A percentile compares a stretch with the other conserved stretches of the same genome.
Evolutionary conservation across 2,797 vertebrate species (phyloP).

Genomic region (Syngnathus rostellatus): DNA sequence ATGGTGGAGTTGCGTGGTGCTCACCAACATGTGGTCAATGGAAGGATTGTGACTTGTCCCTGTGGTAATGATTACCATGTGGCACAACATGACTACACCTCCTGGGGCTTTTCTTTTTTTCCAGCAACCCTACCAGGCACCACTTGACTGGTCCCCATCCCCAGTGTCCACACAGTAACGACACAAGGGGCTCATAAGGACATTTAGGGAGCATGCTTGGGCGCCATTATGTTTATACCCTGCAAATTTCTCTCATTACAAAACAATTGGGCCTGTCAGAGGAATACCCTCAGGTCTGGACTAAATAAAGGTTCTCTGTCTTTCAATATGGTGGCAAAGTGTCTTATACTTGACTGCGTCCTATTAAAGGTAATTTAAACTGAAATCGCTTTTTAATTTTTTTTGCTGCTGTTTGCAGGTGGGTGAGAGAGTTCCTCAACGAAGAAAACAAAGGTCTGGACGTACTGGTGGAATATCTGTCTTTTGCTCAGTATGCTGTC

Average conservation of each 20-base stretch:
- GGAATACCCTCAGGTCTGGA: neutral
- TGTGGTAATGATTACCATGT: slow-evolving; percentile 60
- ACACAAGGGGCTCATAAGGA: slow-evolving; percentile 37
- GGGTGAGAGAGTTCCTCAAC: slow-evolving; percentile 98
- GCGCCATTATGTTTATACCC: slow-evolving; percentile 38
- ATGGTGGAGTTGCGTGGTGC: slow-evolving; percentile 43
- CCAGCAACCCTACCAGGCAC: slow-evolving; percentile 28
- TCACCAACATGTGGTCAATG: slow-evolving; percentile 60
- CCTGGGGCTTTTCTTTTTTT: slow-evolving; percentile 16
- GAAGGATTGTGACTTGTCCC: slow-evolving; percentile 53
- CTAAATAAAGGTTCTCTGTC: slow-evolving; percentile 28
- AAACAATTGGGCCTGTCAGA: slow-evolving; percentile 29
- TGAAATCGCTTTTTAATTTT: neutral
- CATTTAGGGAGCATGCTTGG: slow-evolving; percentile 13
- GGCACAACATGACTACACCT: slow-evolving; percentile 38
- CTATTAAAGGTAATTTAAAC: neutral
- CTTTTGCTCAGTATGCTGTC: slow-evolving; percentile 94
- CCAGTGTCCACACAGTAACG: slow-evolving; percentile 28
- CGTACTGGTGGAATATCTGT: slow-evolving; percentile 95
- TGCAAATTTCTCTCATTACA: slow-evolving; percentile 40
- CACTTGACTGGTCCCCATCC: slow-evolving; percentile 29
- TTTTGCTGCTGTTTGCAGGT: slow-evolving; percentile 64
- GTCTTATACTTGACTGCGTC: slow-evolving; percentile 36
- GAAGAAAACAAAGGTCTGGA: slow-evolving; percentile 97
- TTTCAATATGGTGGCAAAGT: slow-evolving; percentile 5